A percentile compares a stretch with the other conserved stretches of the same genome.
Evolutionary conservation across 2,797 vertebrate genomes (phyloP).

Genomic region (Pipistrellus pipistrellus): DNA sequence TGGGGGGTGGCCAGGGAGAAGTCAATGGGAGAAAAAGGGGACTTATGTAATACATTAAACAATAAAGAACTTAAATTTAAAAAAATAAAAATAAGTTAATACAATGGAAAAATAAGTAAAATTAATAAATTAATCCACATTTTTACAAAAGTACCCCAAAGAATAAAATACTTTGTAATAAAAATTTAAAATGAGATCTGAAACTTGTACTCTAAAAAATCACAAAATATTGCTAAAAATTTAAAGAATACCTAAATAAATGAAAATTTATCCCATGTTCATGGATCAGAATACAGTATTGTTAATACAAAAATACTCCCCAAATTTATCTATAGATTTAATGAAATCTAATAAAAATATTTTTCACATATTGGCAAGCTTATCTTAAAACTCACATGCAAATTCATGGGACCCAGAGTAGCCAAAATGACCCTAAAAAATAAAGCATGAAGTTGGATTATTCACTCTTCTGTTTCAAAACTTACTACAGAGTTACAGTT

Average conservation of each 20-base stretch:
- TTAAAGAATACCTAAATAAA: neutral
- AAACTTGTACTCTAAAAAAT: neutral
- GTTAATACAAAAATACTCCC: neutral
- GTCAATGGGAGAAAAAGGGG: no score
- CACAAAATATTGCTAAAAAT: constrained; percentile 8
- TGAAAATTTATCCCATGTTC: neutral
- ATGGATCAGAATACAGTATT: neutral
- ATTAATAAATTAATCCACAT: neutral
- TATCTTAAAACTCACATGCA: neutral
- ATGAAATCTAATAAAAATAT: neutral
- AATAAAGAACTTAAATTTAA: no score
- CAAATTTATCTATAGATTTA: neutral
- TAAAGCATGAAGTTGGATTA: neutral
- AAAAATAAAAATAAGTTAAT: no score
- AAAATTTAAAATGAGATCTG: neutral
- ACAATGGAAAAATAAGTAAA: neutral
- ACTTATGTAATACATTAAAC: no score
- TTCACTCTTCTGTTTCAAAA: neutral
- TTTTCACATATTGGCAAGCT: neutral
- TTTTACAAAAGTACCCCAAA: neutral
- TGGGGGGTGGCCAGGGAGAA: no score
- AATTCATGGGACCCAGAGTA: neutral
- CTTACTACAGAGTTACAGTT: neutral
- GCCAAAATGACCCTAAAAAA: neutral
- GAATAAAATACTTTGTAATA: neutral